Conservation (phyloP, 2,113 vertebrate genomes). For the Zosterops lateralis region DNA sequence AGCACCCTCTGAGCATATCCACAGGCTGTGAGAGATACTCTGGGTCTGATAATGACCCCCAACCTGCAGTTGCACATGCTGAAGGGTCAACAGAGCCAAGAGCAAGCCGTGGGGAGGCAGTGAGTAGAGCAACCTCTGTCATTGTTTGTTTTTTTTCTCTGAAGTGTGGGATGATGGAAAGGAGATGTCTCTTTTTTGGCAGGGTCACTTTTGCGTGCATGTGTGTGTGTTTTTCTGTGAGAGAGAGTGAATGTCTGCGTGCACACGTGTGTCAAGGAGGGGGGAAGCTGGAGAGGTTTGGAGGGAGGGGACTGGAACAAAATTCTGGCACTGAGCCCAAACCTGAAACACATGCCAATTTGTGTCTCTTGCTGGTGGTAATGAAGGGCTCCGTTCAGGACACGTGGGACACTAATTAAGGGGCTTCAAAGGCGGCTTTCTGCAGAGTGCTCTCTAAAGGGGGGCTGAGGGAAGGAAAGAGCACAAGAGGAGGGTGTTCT, state of each 20-base stretch:
- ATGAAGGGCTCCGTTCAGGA: constrained; percentile 68
- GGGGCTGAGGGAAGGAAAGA: constrained; percentile 56
- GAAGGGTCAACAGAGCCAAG: constrained; percentile 45
- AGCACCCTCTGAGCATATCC: constrained; percentile 66
- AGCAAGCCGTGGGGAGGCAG: background rate
- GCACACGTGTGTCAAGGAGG: background rate
- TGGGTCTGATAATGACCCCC: constrained; percentile 64
- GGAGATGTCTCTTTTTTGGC: background rate
- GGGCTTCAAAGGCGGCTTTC: constrained; percentile 68
- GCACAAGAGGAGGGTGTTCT: constrained; percentile 59
- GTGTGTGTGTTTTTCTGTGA: background rate
- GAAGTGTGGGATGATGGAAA: background rate
- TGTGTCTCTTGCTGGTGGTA: constrained; percentile 51
- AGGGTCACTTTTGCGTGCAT: background rate
- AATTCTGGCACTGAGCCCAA: constrained; percentile 23
- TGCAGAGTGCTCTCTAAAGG: constrained; percentile 41
- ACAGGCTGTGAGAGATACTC: constrained; percentile 60
- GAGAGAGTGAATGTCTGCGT: background rate
- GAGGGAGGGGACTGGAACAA: constrained; percentile 33
- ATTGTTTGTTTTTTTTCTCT: background rate
- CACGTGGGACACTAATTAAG: constrained; percentile 65
- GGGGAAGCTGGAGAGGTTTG: background rate
- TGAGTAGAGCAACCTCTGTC: background rate
- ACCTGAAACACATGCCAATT: constrained; percentile 60
- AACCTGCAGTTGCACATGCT: constrained; percentile 53